Evolutionary conservation across 92 coral and sea anemone species (phyloP), one percentile per base, ranked within the genome.

Genomic region (Virgularia gustaviana): DNA sequence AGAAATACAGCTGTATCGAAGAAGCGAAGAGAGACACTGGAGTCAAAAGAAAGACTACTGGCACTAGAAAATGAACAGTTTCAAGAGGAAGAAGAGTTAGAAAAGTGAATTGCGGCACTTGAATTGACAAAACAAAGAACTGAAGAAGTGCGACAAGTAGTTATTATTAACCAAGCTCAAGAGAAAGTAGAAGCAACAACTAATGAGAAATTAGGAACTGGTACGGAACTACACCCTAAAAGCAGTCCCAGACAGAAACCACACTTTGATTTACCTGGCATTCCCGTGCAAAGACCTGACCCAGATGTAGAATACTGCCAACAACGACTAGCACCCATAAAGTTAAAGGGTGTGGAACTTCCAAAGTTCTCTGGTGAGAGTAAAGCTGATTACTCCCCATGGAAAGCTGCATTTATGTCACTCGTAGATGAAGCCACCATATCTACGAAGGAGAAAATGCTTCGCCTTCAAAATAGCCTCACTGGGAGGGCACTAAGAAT

Each of bases 71-170:
- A 54, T 13, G 60, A 54, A 25, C 60, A 54, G 31, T 35, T 24
- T 24, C 60, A 18, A 54, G 60, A 54, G 30, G 60, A 54, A 25
- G 60, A 54, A 54, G 31, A 54, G 22, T 54, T 54, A 25, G 32
- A 54, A 55, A 55, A 55, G 36, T 18, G 62, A 4, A 19, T 55
- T 22, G 62, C 32, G 27, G 62, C 62, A 55, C 15, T 55, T 2
- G 37, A 54, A 23, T 18, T 57, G 6, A 28, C 64, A 7, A 57
- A 57, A 57, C 64, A 15, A 57, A 57, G 64, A 57, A 57, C 63
- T 5, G 33, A 57, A 57, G 63, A 57, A 57, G 63, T 19, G 33
- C 63, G 37, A 24, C 64, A 57, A 57, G 64, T 57, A 41, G 64
- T 57, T 20, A 23, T 5, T 41, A 55, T 55, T 27, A 57, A 57